These are phyloP conservation scores for Euproctis similis DNA, from an alignment of 2,888 invertebrate species.

Conservation along the genomic window DNA sequence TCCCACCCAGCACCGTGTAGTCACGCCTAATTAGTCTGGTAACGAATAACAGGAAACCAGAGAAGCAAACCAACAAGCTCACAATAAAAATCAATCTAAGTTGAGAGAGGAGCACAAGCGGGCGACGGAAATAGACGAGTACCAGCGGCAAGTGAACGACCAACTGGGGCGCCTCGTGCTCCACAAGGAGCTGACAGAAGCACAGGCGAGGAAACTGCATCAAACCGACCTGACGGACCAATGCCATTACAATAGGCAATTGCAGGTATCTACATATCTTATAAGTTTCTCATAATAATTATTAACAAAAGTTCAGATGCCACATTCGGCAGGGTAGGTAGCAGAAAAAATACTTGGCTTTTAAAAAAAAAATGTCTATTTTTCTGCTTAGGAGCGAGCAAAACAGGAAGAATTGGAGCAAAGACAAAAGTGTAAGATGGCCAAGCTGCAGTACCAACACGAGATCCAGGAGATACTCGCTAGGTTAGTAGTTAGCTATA, in stretches of 20 bases:
- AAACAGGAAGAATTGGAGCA: constrained; percentile 1
- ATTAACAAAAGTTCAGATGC: too few relatives aligned
- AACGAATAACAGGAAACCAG: background rate
- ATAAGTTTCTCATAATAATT: background rate
- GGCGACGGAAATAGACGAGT: background rate
- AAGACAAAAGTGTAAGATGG: constrained; percentile 2
- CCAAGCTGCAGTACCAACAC: constrained; percentile 1
- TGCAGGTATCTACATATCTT: background rate
- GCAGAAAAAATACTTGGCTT: too few relatives aligned
- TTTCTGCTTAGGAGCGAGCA: constrained; percentile 3
- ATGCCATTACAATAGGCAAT: background rate
- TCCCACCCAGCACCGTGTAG: too few relatives aligned
- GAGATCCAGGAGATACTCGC: background rate
- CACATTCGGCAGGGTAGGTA: too few relatives aligned
- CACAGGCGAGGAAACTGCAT: constrained; percentile 39
- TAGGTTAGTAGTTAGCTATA: background rate
- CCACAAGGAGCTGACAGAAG: constrained; percentile 38
- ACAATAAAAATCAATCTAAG: constrained; percentile 23
- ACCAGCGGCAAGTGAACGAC: constrained; percentile 29
- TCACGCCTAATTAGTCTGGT: too few relatives aligned
- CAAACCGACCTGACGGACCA: constrained; percentile 34
- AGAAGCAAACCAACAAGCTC: background rate
- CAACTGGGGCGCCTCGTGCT: constrained; percentile 38
- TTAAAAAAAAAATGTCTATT: too few relatives aligned
- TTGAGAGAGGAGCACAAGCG: constrained; percentile 15